Conservation (phyloP, 2,888 invertebrate species). For the Dynastes maya region DNA sequence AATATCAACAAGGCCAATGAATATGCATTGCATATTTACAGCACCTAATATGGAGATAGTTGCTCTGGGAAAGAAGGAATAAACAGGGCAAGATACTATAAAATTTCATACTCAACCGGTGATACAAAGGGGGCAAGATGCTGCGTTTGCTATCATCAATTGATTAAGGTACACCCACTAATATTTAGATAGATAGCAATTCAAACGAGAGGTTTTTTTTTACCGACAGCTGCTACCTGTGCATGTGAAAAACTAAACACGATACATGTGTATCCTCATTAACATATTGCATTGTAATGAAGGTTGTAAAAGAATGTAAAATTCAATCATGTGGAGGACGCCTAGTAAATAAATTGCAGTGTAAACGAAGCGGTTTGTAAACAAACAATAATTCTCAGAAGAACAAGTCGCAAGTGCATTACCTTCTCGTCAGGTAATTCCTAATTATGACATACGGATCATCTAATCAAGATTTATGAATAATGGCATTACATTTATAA, state of each 20-base stretch:
- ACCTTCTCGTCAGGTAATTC: neutral
- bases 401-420: neutral
- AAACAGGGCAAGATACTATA: slow-evolving; percentile 20
- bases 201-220: slow-evolving; percentile 3
- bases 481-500: no score
- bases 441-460: neutral
- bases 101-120: slow-evolving; percentile 20
- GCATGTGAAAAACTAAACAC: slow-evolving; percentile 11
- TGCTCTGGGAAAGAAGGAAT: neutral
- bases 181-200: neutral
- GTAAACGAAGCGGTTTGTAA: slow-evolving; percentile 25
- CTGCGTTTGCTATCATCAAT: slow-evolving; percentile 1
- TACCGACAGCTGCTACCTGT: neutral
- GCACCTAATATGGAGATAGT: slow-evolving; percentile 14
- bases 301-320: slow-evolving; percentile 39
- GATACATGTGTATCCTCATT: slow-evolving; percentile 19
- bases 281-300: slow-evolving; percentile 43
- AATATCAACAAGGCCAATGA: slow-evolving; percentile 49
- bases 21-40: slow-evolving; percentile 45
- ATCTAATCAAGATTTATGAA: no score
- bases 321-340: slow-evolving; percentile 22
- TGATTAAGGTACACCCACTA: neutral
- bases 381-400: slow-evolving; percentile 17
- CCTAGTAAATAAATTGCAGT: slow-evolving; percentile 25
- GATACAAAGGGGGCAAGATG: slow-evolving; percentile 12